These are phyloP conservation scores for Dryomyza anilis DNA, from an alignment of 2,888 invertebrate species.

Conservation along the genomic window DNA sequence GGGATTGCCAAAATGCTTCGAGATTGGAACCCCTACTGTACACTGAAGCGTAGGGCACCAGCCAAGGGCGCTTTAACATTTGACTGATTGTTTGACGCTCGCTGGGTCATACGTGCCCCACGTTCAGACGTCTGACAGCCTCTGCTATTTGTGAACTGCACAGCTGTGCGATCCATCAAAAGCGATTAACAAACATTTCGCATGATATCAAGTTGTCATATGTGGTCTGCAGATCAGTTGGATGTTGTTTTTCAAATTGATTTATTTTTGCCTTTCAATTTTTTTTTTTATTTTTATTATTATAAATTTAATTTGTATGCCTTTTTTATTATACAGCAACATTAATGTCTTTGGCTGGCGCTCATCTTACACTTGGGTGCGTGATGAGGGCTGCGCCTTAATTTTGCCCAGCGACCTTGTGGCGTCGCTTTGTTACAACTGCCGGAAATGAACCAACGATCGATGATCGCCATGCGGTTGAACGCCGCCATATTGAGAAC, in stretches of 20 bases:
- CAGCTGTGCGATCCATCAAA: conserved; percentile 50
- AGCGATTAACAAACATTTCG: conserved; percentile 46
- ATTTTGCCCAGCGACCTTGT: conserved; percentile 12
- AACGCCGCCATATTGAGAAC: no score
- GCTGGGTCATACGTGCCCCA: not conserved
- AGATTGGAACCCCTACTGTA: no score
- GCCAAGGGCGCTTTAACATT: no score
- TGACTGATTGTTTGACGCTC: not conserved
- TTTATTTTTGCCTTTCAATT: not conserved
- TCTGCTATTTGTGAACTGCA: not conserved
- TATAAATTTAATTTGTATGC: not conserved
- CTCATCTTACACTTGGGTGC: no score
- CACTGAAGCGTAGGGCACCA: no score
- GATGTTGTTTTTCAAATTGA: not conserved
- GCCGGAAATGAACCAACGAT: conserved; percentile 13
- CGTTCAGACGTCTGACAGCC: not conserved
- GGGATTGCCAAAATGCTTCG: no score
- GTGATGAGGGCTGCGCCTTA: no score
- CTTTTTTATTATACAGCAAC: not conserved
- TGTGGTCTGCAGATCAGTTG: not conserved
- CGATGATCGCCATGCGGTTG: not conserved
- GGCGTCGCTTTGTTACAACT: conserved; percentile 7
- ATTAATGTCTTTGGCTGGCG: not conserved
- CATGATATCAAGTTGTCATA: no score
- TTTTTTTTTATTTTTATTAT: not conserved